Evolutionary conservation across 35 echinoderm and acorn worm genomes (phyloP), one percentile per base, ranked within the genome.

Genomic region (Apostichopus californicus): DNA sequence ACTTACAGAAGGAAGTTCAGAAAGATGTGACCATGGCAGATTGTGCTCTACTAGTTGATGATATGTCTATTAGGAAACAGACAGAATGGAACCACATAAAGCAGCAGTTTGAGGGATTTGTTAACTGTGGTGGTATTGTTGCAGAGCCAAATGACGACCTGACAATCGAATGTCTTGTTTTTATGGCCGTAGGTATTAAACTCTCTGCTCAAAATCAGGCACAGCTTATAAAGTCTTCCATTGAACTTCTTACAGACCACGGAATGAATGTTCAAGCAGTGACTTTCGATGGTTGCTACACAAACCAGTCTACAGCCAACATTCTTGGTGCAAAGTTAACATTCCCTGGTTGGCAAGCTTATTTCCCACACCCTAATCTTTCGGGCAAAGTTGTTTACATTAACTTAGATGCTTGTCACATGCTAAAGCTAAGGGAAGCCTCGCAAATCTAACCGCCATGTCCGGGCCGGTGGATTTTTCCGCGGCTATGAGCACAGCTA

Each of bases 371-470:
- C 80, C 25, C 23, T 1, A 25, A 9, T 46, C 21, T 22, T 6
- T 14, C 9, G 8, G 17, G 83, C 12, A 59, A 83, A 17, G 28
- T 12, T 46, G 24, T 92, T 26, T 15, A 85, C 17, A 83, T 83
- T 59, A 84, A 70, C 11, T 73, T 92, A 18, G 78, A 92, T 82
- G 25, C 91, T 17, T 83, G 79, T 14, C 79, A 92, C 91, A 92
- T 84, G 91, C 26, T 92, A 56, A 83, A 92, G 20, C 18, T 92
- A 6, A 73, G 26, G 26, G 26, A 28, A 28, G 26, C 26, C 26
- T 28, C 26, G 26, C 26, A 28, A 28, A 28, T 28, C 26, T 28
- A 28, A 28, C 25, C 25, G 25, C 25, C 25, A 25, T 25, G 25
- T 25, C 25, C 25, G 25, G 25, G 25, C 25, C 25, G 25, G 25